phyloP scores from a whole-genome alignment of 2,888 invertebrate species.

The Megaustenia siamemsis region DNA sequence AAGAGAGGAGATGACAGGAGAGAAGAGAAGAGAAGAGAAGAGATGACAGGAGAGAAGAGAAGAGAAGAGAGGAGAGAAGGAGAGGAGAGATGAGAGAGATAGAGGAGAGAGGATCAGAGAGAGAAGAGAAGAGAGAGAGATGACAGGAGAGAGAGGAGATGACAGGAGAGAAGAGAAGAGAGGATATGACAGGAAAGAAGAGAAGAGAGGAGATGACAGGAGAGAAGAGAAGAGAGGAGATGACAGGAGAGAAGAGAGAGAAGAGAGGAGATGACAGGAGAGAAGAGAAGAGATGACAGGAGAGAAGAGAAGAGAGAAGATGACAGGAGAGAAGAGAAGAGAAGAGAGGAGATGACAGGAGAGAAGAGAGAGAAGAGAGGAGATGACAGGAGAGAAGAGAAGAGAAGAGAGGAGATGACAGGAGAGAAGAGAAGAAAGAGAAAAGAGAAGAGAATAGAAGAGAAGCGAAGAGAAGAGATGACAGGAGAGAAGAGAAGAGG shows the following conservation, averaged over 20 bases:
- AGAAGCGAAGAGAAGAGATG: not conserved
- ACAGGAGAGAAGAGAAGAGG: not conserved
- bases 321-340: not conserved
- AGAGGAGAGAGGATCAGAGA: slow-evolving; percentile 13
- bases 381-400: not conserved
- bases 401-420: not conserved
- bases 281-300: not conserved
- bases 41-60: not conserved
- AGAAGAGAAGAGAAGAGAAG: not conserved
- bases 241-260: not conserved
- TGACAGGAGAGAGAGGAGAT: not conserved
- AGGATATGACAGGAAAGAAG: too few relatives aligned
- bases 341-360: not conserved
- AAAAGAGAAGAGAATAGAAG: not conserved
- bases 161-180: not conserved
- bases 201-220: not conserved
- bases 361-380: too few relatives aligned
- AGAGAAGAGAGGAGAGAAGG: not conserved
- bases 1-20: not conserved
- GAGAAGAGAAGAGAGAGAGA: slow-evolving; percentile 3
- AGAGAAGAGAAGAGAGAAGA: too few relatives aligned
- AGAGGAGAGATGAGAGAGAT: not conserved
- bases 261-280: not conserved
- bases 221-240: not conserved
- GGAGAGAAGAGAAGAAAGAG: not conserved